Evolutionary conservation across 1,140 invertebrate species (phyloP).

Genomic region (Ips typographus): DNA sequence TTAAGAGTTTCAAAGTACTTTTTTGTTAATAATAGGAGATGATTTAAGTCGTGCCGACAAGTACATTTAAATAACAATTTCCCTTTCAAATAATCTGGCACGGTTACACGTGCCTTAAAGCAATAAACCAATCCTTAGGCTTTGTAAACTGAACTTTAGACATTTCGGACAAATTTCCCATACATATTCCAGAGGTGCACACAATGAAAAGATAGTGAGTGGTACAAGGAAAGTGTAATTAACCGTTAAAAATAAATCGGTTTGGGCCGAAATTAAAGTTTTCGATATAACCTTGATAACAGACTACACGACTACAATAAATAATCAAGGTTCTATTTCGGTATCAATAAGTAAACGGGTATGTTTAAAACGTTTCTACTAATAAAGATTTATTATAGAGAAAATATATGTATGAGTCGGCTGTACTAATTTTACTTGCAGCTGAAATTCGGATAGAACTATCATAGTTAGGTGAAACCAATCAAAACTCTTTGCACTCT

Average conservation of each 20-base stretch:
- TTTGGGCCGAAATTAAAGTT: slow-evolving; percentile 7
- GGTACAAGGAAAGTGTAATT: not conserved
- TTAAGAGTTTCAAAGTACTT: too few species aligned
- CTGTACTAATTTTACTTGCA: too few species aligned
- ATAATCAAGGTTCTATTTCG: slow-evolving; percentile 22
- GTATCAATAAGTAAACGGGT: slow-evolving; percentile 20
- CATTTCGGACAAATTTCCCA: not conserved
- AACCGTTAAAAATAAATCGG: not conserved
- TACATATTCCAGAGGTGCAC: not conserved
- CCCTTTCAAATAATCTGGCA: too few species aligned
- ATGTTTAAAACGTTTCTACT: slow-evolving; percentile 13
- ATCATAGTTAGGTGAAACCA: not conserved
- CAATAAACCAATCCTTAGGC: not conserved
- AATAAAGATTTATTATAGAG: slow-evolving; percentile 20
- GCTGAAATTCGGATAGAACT: not conserved
- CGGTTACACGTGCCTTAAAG: not conserved
- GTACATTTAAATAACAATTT: too few species aligned
- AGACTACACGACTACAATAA: slow-evolving; percentile 17
- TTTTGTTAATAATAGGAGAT: too few species aligned
- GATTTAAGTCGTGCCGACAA: too few species aligned
- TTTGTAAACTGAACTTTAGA: not conserved
- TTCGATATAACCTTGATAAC: slow-evolving; percentile 13
- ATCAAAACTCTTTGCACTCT: not conserved
- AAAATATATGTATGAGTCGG: slow-evolving; percentile 6
- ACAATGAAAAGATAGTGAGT: not conserved